Evolutionary conservation across 2,888 invertebrate genomes (phyloP), one percentile per base, ranked within the genome.

Genomic region (Pardosa pseudoannulata): DNA sequence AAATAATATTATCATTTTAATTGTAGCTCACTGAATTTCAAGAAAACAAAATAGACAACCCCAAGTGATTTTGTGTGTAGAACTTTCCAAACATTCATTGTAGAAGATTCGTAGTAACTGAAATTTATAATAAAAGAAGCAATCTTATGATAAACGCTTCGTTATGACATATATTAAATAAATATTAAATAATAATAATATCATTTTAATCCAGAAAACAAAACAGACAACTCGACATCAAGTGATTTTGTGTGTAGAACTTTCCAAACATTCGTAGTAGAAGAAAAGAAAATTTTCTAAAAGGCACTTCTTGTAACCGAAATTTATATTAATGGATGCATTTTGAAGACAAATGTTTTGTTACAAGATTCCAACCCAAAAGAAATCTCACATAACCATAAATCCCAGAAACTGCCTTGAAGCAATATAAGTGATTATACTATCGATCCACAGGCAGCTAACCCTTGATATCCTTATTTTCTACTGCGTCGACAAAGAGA

Each of bases 361-460:
- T 19, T 56, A 56, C 56, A 56, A 23, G 19, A 23, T 23, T 56
- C 23, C 19, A 56, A 23, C 19, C n/a, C 3, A 56, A 56, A 56
- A 23, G 23, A 46, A 46, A 46, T 9, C n/a, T 23, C 56, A 79
- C 71, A 73, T 74, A 36, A 67, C 80, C 74, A 80, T 80, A 80
- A 80, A 74, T 76, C 72, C 65, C 71, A 41, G 64, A 74, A 76
- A 83, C 71, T 41, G 76, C 72, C 71, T 70, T 39, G 46, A 46
- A 65, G 71, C 70, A 31, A 71, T 83, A 76, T 76, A 72, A 46
- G 76, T 83, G 82, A 76, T 83, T 83, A 70, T 41, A 28, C 41
- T 70, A 70, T 70, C 41, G 70, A 70, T 41, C 28, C 41, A 2
- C 31, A 29, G n/a, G 1, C 5, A 0, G 29, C 31, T 65, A 29